phyloP scores from a whole-genome alignment of 2,113 vertebrate species.

The Ondatra zibethicus region DNA sequence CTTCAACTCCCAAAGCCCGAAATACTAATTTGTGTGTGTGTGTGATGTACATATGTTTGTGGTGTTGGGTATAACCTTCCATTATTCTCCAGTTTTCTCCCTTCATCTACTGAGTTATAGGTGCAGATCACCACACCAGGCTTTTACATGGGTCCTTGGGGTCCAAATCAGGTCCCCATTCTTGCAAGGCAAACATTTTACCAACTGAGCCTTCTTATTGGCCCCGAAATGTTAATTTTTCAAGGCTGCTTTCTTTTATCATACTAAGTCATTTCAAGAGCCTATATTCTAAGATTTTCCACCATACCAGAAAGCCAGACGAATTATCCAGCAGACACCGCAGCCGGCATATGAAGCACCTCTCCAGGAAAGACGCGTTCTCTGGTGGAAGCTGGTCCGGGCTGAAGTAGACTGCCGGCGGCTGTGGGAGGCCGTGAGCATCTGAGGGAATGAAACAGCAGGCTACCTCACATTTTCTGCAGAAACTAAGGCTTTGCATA shows the following conservation, averaged over 20 bases:
- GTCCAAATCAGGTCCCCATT: background rate
- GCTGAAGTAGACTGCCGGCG: slow-evolving; percentile 88
- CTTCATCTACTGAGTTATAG: no score
- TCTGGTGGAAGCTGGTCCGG: slow-evolving; percentile 94
- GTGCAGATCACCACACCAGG: background rate
- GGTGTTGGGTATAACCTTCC: no score
- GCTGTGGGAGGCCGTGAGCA: slow-evolving; percentile 82
- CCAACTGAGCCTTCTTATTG: background rate
- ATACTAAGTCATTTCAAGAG: background rate
- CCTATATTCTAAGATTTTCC: accelerated
- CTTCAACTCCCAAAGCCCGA: background rate
- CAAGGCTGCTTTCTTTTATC: background rate
- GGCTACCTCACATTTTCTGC: background rate
- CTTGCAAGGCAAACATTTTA: background rate
- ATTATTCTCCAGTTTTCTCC: no score
- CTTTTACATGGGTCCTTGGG: background rate
- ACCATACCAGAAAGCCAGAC: slow-evolving; percentile 94
- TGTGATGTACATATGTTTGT: background rate
- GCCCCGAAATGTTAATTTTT: background rate
- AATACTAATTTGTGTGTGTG: background rate
- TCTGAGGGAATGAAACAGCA: slow-evolving; percentile 81
- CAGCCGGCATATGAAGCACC: slow-evolving; percentile 94
- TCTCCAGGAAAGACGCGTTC: slow-evolving; percentile 94
- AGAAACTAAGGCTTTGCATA: background rate
- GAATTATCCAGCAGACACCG: slow-evolving; percentile 97